Conservation (phyloP, 2,797 vertebrate species). For the Urophycis tenuis region DNA sequence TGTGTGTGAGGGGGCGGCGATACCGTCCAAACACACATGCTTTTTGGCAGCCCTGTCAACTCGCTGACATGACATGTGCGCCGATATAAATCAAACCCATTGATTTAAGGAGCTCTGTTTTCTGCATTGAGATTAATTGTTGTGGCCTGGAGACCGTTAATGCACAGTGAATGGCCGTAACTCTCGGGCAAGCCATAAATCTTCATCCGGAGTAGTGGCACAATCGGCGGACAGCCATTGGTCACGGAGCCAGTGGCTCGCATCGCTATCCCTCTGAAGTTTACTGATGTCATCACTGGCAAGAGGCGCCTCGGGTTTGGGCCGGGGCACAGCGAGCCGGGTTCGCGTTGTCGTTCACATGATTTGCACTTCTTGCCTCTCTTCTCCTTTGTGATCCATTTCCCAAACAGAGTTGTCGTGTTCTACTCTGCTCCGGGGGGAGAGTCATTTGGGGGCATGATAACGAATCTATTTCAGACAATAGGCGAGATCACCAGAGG, state of each 20-base stretch:
- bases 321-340: conserved; percentile 57
- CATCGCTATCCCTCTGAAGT: conserved; percentile 24
- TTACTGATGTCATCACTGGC: conserved; percentile 52
- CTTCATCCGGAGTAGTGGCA: conserved; percentile 14
- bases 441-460: conserved; percentile 19
- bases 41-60: conserved; percentile 31
- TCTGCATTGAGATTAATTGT: conserved; percentile 18
- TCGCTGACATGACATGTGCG: conserved; percentile 22
- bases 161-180: conserved; percentile 25
- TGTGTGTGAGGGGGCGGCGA: conserved; percentile 7
- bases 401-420: conserved; percentile 46
- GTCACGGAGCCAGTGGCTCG: conserved; percentile 21
- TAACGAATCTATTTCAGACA: conserved; percentile 24
- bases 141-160: conserved; percentile 22
- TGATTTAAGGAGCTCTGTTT: conserved; percentile 35
- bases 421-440: conserved; percentile 20
- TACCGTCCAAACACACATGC: conserved; percentile 31
- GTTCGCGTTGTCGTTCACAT: conserved; percentile 46
- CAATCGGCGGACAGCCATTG: conserved; percentile 28
- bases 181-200: conserved; percentile 10
- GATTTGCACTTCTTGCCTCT: conserved; percentile 40
- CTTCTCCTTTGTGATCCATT: conserved; percentile 42
- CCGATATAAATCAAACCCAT: conserved; percentile 30
- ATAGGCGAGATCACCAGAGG: background rate
- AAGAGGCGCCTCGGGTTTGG: conserved; percentile 28